Percentiles rank a stretch among this genome's conserved stretches.
Evolutionary conservation across 1,140 invertebrate genomes (phyloP).

Genomic region (Harlomillsia oculata): DNA sequence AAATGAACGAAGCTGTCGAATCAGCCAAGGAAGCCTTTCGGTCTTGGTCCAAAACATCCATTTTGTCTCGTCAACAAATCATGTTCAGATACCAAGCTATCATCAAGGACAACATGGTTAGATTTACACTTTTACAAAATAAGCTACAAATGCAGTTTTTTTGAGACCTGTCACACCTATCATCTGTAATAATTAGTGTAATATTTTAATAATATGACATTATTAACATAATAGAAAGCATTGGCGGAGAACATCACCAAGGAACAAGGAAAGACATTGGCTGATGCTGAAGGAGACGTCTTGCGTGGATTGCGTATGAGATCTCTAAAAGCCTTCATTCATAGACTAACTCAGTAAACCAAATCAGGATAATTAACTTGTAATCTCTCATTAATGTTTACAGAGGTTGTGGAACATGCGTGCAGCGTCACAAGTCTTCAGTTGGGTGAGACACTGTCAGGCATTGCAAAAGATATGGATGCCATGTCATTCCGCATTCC

Average conservation of each 20-base stretch:
- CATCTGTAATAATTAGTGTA: too few species aligned
- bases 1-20: slow-evolving; percentile 85
- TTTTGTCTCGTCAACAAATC: slow-evolving; percentile 84
- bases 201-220: slow-evolving; percentile 1
- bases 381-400: slow-evolving; percentile 30
- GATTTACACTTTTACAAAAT: slow-evolving; percentile 19
- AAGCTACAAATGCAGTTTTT: too few species aligned
- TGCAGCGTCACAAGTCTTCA: slow-evolving; percentile 83
- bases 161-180: too few species aligned
- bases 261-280: slow-evolving; percentile 96
- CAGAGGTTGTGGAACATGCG: slow-evolving; percentile 93
- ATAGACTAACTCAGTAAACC: slow-evolving; percentile 4
- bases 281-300: slow-evolving; percentile 97
- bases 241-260: slow-evolving; percentile 84
- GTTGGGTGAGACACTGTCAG: slow-evolving; percentile 82
- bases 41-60: slow-evolving; percentile 83
- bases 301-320: slow-evolving; percentile 88
- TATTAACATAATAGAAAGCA: slow-evolving; percentile 53
- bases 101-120: slow-evolving; percentile 64
- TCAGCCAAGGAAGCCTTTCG: slow-evolving; percentile 73
- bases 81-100: slow-evolving; percentile 86
- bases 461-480: slow-evolving; percentile 90
- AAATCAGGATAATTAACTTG: background rate
- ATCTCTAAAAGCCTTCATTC: slow-evolving; percentile 32
- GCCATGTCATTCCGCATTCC: slow-evolving; percentile 59